phyloP scores from a whole-genome alignment of 2,888 invertebrate genomes.

The Andrena camellia region DNA sequence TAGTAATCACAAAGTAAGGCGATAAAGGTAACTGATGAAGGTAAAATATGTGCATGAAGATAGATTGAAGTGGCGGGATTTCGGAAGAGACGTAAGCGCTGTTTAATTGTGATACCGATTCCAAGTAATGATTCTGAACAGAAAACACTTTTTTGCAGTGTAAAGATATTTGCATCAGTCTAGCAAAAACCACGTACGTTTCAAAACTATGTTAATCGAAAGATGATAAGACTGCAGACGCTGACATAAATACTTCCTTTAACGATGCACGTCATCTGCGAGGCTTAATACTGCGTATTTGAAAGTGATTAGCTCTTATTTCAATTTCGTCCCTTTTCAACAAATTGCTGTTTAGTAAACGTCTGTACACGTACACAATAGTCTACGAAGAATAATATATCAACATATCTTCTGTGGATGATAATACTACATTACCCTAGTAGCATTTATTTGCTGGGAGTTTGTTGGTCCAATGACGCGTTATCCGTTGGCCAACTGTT shows the following conservation, averaged over 20 bases:
- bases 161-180: constrained; percentile 2
- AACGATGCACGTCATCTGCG: background rate
- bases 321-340: background rate
- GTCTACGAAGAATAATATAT: no score
- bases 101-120: background rate
- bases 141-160: constrained; percentile 11
- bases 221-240: constrained; percentile 3
- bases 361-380: no score
- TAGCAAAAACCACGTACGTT: constrained; percentile 10
- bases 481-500: no score
- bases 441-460: no score
- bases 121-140: background rate
- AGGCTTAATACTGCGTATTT: background rate
- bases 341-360: no score
- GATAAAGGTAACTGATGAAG: background rate
- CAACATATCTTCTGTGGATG: no score
- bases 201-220: constrained; percentile 11
- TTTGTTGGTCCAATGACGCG: no score
- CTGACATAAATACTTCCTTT: background rate
- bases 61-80: background rate
- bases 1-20: no score
- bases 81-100: background rate
- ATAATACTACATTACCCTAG: no score
- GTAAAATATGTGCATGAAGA: background rate
- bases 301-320: background rate